Conservation (phyloP, 2,888 invertebrate genomes). For the Salpingus planirostris region DNA sequence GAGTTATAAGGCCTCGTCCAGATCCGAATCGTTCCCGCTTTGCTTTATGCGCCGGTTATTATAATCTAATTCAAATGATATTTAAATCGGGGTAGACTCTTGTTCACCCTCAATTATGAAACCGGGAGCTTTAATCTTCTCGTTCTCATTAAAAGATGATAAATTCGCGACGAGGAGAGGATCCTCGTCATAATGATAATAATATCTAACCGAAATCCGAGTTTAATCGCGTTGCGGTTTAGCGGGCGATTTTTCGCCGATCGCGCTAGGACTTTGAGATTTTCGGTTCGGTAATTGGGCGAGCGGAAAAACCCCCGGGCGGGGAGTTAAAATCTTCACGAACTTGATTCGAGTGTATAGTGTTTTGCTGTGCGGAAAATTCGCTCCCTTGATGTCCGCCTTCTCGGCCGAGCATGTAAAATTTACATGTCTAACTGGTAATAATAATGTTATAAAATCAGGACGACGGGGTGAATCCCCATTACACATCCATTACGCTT, state of each 20-base stretch:
- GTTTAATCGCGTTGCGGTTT: neutral
- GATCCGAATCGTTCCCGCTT: too few relatives aligned
- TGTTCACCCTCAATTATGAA: neutral
- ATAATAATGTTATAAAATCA: conserved; percentile 17
- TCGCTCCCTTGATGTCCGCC: too few relatives aligned
- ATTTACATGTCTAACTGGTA: conserved; percentile 14
- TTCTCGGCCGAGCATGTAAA: too few relatives aligned
- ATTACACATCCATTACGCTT: conserved; percentile 23
- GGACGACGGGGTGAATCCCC: conserved; percentile 10
- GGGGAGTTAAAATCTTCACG: too few relatives aligned
- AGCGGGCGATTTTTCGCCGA: neutral
- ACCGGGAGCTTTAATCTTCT: neutral
- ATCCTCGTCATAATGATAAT: too few relatives aligned
- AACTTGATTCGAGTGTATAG: too few relatives aligned
- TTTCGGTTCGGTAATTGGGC: too few relatives aligned
- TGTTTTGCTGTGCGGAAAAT: too few relatives aligned
- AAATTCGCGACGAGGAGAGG: neutral
- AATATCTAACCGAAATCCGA: too few relatives aligned
- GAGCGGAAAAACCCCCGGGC: too few relatives aligned
- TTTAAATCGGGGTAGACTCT: neutral
- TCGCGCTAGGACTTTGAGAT: neutral
- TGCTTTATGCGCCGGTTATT: too few relatives aligned
- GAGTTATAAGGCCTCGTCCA: too few relatives aligned
- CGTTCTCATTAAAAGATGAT: neutral
- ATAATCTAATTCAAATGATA: neutral